Base-by-base conservation (phyloP, 2,888 invertebrate species). In the Cataglyphis albicans region DNA sequence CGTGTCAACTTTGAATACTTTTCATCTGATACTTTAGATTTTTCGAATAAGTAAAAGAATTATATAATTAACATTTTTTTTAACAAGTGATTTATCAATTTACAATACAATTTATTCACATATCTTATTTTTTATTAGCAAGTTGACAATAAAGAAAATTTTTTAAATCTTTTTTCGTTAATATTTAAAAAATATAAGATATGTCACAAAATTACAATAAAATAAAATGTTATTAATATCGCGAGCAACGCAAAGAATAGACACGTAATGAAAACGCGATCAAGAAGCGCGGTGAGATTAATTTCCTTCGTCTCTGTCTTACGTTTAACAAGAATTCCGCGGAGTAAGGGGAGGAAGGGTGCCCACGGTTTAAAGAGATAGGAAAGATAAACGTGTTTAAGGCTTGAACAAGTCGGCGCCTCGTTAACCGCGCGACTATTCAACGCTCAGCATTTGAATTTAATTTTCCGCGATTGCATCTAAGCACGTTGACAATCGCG, bases 351-450 rank as follows among this genome's bases (percentile, higher is more conserved):
- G 12, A 10, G 44, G 12, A 3, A 0, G 3, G 10, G 12, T 29
- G 41, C 18, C 18, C 6, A 52, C 18, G 52, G 29, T 76, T 68
- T 55, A 76, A 68, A 68, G 52, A 76, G 38, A 21, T 41, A 29
- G 55, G 41, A 76, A 76, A 76, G 72, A 68, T 32, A 57, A 67
- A 76, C 41, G 29, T 76, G 57, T 76, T 70, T 70, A 76, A 76
- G 67, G 18, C 38, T 65, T 55, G 41, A 76, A 29, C 55, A 72
- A 76, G 70, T 76, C 70, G 29, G 55, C 55, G 9, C 18, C 38
- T 76, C 41, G 55, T 70, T 76, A 76, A 76, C 41, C n/a, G 55
- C 35, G 18, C 21, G 12, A 29, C 55, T 76, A 57, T 38, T 76
- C 52, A 38, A 2, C n/a, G 12, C 35, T 41, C 25, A 55, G 21